A percentile compares a stretch with the other conserved stretches of the same genome.
Conservation (phyloP, 1,140 invertebrate species). For the Tribolium madens region DNA sequence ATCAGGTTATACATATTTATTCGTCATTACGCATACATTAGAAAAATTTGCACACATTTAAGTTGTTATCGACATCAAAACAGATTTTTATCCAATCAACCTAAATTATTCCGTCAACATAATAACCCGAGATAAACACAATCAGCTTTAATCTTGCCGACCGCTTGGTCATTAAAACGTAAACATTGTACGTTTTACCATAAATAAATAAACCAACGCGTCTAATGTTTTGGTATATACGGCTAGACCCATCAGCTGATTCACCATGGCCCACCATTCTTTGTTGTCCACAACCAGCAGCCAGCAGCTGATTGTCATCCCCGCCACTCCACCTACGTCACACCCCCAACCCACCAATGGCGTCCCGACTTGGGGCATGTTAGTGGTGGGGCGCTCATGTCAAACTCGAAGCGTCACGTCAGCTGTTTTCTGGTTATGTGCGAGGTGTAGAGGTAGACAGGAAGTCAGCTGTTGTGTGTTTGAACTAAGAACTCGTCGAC, state of each 20-base stretch:
- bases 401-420: slow-evolving; percentile 54
- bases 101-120: background rate
- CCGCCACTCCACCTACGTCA: slow-evolving; percentile 45
- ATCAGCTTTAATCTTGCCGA: background rate
- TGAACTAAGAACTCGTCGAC: slow-evolving; percentile 42
- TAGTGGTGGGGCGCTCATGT: slow-evolving; percentile 31
- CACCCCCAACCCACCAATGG: slow-evolving; percentile 59
- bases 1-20: background rate
- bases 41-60: background rate
- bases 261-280: background rate
- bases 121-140: background rate
- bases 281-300: background rate
- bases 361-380: background rate
- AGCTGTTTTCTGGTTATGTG: slow-evolving; percentile 58
- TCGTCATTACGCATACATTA: background rate
- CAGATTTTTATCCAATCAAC: background rate
- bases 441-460: slow-evolving; percentile 15
- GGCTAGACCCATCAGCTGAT: background rate
- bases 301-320: slow-evolving; percentile 11
- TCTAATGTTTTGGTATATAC: background rate
- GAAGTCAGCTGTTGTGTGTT: slow-evolving; percentile 57
- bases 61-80: background rate
- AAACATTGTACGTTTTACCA: background rate
- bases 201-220: background rate
- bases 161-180: background rate